Base-by-base conservation (phyloP, 2,888 invertebrate genomes). In the Eumerus sabulonum region DNA sequence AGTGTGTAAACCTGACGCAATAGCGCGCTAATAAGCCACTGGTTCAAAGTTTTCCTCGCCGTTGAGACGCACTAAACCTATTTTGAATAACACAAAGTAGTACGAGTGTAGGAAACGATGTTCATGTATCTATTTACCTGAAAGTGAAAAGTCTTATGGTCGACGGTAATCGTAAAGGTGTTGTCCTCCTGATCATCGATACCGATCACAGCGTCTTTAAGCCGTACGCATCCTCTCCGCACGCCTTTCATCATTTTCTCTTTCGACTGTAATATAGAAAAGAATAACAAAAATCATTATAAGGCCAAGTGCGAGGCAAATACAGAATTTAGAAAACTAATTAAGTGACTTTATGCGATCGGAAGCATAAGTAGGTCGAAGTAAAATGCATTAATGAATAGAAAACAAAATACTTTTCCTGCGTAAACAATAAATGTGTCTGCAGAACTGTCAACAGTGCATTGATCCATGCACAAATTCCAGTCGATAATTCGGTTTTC, bases 111-210 rank as follows among this genome's bases (percentile, higher is more conserved):
- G n/a, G n/a, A n/a, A n/a, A n/a, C n/a, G n/a, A n/a, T n/a, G n/a
- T n/a, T n/a, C n/a, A n/a, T n/a, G n/a, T n/a, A n/a, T n/a, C n/a
- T n/a, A 59, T 84, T 85, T 84, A 91, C 92, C 92, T 99, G 99
- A 89, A 99, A 98, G 90, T 99, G 99, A 90, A 99, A 99, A 12
- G 98, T 98, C 90, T 99, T 99, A 85, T 98, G 97, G 90, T 99
- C 99, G 56, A 98, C 98, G 4, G 98, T 98, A 85, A 99, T 97
- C 54, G 99, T 99, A 90, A 99, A 99, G 4, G 98, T 98, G 86
- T 98, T 97, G 89, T 99, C 99, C 88, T 99, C 98, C 89, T 98
- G 98, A 88, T 98, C 98, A 87, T 99, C 99, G 84, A 99, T 99
- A 53, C 99, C 99, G 86, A 99, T 96, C 47, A 99, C 95, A 0